phyloP scores from a whole-genome alignment of 1,140 invertebrate genomes.

The Scaptomyza graminum region DNA sequence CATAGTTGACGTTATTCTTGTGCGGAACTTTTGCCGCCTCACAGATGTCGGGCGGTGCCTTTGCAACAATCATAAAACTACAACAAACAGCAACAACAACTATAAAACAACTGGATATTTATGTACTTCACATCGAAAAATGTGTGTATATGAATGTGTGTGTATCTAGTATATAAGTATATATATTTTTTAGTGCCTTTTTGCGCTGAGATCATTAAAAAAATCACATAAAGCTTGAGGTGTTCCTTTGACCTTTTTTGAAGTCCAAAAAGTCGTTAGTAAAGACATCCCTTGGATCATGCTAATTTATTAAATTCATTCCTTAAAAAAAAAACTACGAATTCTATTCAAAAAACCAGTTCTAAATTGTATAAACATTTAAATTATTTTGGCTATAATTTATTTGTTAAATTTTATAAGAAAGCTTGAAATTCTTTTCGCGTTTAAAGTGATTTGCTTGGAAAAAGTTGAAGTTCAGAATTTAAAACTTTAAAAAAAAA shows the following conservation, averaged over 20 bases:
- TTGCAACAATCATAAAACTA: slow-evolving; percentile 61
- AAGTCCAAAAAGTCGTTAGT: slow-evolving; percentile 1
- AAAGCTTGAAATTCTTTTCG: too few relatives aligned
- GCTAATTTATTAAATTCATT: too few relatives aligned
- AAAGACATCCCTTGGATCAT: not conserved
- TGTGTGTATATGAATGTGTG: slow-evolving; percentile 1
- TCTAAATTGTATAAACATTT: too few relatives aligned
- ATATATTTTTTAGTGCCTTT: slow-evolving; percentile 23
- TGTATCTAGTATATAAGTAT: slow-evolving; percentile 4
- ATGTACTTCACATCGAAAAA: slow-evolving; percentile 32
- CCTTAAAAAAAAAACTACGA: not conserved
- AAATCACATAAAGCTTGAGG: slow-evolving; percentile 12
- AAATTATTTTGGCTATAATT: too few relatives aligned
- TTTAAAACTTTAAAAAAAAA: too few relatives aligned
- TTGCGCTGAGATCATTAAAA: slow-evolving; percentile 51
- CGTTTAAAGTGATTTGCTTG: too few relatives aligned
- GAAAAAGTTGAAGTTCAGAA: too few relatives aligned
- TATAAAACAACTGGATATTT: slow-evolving; percentile 47
- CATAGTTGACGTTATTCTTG: slow-evolving; percentile 74
- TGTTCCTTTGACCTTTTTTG: not conserved
- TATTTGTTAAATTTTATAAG: too few relatives aligned
- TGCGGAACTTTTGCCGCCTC: slow-evolving; percentile 55
- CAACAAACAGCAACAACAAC: slow-evolving; percentile 20
- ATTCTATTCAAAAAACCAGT: too few relatives aligned
- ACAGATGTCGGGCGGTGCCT: slow-evolving; percentile 42